These are phyloP conservation scores for Melieria omissa DNA, from an alignment of 2,888 invertebrate genomes.

Conservation along the genomic window DNA sequence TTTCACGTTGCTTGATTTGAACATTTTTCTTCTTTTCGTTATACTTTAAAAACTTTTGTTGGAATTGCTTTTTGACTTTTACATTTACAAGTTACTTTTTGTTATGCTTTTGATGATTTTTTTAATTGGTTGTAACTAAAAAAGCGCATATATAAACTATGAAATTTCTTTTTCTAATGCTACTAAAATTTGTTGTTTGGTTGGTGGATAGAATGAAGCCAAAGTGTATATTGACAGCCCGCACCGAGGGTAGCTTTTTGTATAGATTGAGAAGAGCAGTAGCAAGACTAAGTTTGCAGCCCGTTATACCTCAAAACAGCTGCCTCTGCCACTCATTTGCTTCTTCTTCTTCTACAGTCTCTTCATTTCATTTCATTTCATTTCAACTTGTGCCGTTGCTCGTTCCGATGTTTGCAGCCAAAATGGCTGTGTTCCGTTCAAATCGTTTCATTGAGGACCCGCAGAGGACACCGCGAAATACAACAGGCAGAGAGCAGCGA, in stretches of 20 bases:
- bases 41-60: constrained; percentile 15
- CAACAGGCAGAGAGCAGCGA: neutral
- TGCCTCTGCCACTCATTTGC: neutral
- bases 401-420: constrained; percentile 26
- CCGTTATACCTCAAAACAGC: constrained; percentile 1
- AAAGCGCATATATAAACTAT: constrained; percentile 25
- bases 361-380: neutral
- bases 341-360: neutral
- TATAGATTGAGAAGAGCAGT: constrained; percentile 26
- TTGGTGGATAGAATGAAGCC: constrained; percentile 67
- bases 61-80: constrained; percentile 9
- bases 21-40: constrained; percentile 25
- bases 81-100: constrained; percentile 16
- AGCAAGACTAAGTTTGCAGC: constrained; percentile 23
- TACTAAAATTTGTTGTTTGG: constrained; percentile 42
- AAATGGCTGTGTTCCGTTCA: constrained; percentile 25
- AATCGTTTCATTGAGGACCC: constrained; percentile 26
- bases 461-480: constrained; percentile 10
- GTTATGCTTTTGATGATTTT: constrained; percentile 24
- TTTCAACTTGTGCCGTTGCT: neutral
- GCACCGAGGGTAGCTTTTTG: constrained; percentile 62
- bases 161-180: constrained; percentile 35
- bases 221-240: constrained; percentile 66
- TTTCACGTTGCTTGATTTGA: constrained; percentile 18
- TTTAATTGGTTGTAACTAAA: constrained; percentile 34